These are phyloP conservation scores for Cephus pygmeus DNA, from an alignment of 2,888 invertebrate species.

Conservation along the genomic window DNA sequence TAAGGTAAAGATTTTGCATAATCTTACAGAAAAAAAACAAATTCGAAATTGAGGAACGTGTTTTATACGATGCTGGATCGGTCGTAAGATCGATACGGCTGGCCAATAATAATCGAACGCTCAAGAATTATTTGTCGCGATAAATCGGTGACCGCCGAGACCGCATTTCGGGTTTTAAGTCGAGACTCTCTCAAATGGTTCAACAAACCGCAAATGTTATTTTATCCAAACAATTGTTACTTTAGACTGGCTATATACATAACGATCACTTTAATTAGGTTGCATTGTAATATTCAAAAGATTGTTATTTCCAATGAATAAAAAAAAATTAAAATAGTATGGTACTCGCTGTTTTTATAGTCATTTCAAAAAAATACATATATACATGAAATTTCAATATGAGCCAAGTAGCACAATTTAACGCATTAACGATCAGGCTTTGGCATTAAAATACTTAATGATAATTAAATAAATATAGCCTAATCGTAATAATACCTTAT, in stretches of 20 bases:
- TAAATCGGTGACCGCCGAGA: slow-evolving; percentile 8
- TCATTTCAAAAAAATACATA: background rate
- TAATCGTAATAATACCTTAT: background rate
- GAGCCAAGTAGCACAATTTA: background rate
- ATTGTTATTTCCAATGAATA: slow-evolving; percentile 57
- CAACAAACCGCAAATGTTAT: slow-evolving; percentile 28
- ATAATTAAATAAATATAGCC: background rate
- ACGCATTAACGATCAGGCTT: background rate
- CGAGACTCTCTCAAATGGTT: background rate
- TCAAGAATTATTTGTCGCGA: slow-evolving; percentile 1
- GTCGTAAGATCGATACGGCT: background rate
- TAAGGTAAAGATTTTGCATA: slow-evolving; percentile 65
- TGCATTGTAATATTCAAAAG: slow-evolving; percentile 52
- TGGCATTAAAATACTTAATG: background rate
- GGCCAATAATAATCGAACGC: background rate
- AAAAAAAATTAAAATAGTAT: slow-evolving; percentile 17
- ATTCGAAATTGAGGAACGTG: slow-evolving; percentile 7
- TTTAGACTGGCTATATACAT: slow-evolving; percentile 37
- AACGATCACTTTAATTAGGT: slow-evolving; percentile 32
- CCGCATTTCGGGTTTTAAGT: background rate
- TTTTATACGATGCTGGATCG: slow-evolving; percentile 22
- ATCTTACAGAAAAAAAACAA: slow-evolving; percentile 39
- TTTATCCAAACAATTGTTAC: slow-evolving; percentile 45
- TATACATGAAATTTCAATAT: background rate
- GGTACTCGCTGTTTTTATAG: background rate